A percentile compares a stretch with the other conserved stretches of the same genome.
These are phyloP conservation scores for Tiphia femorata DNA, from an alignment of 2,888 invertebrate genomes.

Conservation along the genomic window DNA sequence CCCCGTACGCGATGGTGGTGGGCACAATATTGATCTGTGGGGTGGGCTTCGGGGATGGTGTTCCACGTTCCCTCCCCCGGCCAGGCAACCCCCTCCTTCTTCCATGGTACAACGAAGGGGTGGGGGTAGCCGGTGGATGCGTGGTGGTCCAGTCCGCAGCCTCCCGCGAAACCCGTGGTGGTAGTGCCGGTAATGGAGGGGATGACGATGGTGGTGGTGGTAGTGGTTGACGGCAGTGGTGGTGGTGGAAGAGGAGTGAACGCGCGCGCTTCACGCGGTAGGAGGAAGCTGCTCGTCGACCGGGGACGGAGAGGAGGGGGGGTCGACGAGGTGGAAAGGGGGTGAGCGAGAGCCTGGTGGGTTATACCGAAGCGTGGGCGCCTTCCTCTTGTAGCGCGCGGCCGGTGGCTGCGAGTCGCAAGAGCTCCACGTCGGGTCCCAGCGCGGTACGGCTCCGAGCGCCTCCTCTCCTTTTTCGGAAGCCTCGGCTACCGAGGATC, in stretches of 20 bases:
- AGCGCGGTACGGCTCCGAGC: not conserved
- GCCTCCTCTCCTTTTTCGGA: not conserved
- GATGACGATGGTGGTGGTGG: conserved; percentile 2
- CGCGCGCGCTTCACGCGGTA: conserved; percentile 21
- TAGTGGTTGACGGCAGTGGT: conserved; percentile 7
- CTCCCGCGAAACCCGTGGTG: conserved; percentile 54
- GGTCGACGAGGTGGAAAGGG: conserved; percentile 17
- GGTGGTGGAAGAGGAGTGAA: conserved; percentile 31
- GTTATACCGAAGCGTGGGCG: conserved; percentile 34
- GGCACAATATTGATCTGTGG: conserved; percentile 68
- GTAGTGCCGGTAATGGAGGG: conserved; percentile 26
- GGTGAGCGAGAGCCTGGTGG: conserved; percentile 13
- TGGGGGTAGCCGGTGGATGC: conserved; percentile 53
- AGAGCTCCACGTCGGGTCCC: conserved; percentile 35
- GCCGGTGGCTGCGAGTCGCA: conserved; percentile 61
- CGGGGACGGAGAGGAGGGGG: conserved; percentile 24
- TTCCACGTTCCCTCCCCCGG: conserved; percentile 33
- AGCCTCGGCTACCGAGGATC: no score
- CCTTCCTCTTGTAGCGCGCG: conserved; percentile 52
- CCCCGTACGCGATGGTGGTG: conserved; percentile 59
- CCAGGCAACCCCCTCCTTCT: conserved; percentile 24
- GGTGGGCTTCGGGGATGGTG: conserved; percentile 55
- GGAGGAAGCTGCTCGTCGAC: conserved; percentile 14
- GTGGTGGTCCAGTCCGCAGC: conserved; percentile 67
- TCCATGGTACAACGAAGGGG: conserved; percentile 28